Base-by-base conservation (phyloP, 2,888 invertebrate genomes). In the Agrotis exclamationis region DNA sequence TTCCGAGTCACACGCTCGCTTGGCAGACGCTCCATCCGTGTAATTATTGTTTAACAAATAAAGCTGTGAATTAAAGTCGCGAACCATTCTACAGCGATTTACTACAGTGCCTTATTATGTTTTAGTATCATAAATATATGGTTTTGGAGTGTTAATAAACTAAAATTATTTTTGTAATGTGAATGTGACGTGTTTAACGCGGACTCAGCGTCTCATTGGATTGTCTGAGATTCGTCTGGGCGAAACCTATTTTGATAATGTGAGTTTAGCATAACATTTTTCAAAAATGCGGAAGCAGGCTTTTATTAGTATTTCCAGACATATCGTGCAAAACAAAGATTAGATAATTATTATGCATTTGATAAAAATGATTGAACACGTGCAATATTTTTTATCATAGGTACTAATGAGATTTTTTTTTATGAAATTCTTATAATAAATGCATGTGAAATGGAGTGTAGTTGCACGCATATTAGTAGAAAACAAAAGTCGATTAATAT, bases 221-320 rank as follows among this genome's bases (percentile, higher is more conserved):
- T 89, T 89, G 87, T 90, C 87, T 89, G 86, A 89, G 87, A 88
- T 89, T 88, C 85, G 89, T 89, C 91, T 90, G 90, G 86, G 75
- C 77, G 79, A 83, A 89, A 86, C 85, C 81, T 83, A 87, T 86
- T 80, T 84, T 80, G 84, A 87, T 86, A 74, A 92, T 92, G 93
- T 92, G 87, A 92, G 92, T 89, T 80, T 6, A 65, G 6, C 11
- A 50, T 50, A 45, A 24, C 14, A 18, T 58, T 51, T 72, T 39
- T 51, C 1, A 11, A 6, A 14, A 48, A 58, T 44, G 51, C 47
- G 66, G 33, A 50, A 67, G 22, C 16, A 33, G 9, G 28, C 7
- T 48, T 51, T n/a, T 24, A 22, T 24, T 14, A 0, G 48, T 13
- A 47, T 44, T 24, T 13, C 16, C 4, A 5, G 39, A 20, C 14